phyloP scores from a whole-genome alignment of 2,888 invertebrate genomes.

The Euplexia lucipara region DNA sequence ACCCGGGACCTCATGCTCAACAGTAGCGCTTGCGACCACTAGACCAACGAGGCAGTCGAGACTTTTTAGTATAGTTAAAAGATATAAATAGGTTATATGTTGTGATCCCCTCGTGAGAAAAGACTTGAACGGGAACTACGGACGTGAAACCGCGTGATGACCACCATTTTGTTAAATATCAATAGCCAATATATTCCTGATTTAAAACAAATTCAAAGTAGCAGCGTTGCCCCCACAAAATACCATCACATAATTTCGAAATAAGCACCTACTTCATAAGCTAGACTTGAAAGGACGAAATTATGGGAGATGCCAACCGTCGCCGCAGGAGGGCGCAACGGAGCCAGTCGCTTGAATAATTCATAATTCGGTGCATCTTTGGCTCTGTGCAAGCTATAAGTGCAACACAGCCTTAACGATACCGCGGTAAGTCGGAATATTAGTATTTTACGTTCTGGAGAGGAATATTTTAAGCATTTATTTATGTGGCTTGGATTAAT shows the following conservation, averaged over 20 bases:
- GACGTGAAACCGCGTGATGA: no score
- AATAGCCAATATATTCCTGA: no score
- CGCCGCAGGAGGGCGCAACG: conserved; percentile 41
- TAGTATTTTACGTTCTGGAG: conserved; percentile 13
- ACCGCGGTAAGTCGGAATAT: conserved; percentile 15
- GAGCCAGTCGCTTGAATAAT: conserved; percentile 69
- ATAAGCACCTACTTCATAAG: conserved; percentile 20
- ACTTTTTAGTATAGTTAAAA: no score
- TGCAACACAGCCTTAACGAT: conserved; percentile 14
- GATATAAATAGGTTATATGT: no score
- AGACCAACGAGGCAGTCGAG: no score
- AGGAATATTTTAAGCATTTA: conserved; percentile 15
- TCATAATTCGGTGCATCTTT: conserved; percentile 70
- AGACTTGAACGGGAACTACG: no score
- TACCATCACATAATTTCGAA: conserved; percentile 26
- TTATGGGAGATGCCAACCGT: conserved; percentile 52
- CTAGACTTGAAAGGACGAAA: conserved; percentile 58
- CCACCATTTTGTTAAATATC: no score
- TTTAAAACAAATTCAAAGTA: no score
- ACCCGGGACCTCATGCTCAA: no score
- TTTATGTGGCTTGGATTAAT: background rate
- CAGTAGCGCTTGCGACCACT: no score
- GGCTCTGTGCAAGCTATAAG: conserved; percentile 51
- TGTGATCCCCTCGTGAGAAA: no score
- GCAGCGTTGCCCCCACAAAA: conserved; percentile 4